These are phyloP conservation scores for Stramonita haemastoma DNA, from an alignment of 2,888 invertebrate species.

Conservation along the genomic window DNA sequence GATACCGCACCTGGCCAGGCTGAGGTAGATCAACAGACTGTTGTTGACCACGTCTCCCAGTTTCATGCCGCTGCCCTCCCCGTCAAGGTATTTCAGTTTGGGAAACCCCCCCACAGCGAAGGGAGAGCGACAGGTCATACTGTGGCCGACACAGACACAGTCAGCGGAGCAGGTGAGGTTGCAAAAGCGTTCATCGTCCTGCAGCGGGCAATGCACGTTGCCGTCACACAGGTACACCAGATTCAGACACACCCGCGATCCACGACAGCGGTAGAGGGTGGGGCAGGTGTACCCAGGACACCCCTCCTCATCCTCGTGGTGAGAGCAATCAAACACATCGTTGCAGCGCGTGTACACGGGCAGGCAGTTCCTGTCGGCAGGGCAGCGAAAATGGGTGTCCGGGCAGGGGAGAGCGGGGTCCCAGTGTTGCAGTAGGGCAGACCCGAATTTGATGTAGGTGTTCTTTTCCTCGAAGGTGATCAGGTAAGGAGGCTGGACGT, in stretches of 20 bases:
- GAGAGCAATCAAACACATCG: not conserved
- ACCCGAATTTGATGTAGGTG: not conserved
- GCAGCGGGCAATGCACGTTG: not conserved
- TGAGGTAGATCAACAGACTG: not conserved
- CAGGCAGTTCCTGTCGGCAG: not conserved
- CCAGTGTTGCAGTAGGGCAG: not conserved
- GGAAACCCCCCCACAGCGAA: not conserved
- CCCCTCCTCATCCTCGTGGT: not conserved
- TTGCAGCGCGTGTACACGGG: conserved; percentile 18
- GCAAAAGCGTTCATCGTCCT: conserved; percentile 22
- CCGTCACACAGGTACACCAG: not conserved
- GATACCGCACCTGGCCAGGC: not conserved
- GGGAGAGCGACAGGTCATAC: not conserved
- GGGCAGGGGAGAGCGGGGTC: not conserved
- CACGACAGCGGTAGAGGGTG: conserved; percentile 15
- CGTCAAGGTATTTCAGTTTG: not conserved
- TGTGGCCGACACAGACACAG: not conserved
- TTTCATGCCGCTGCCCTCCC: not conserved
- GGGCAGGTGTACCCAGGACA: not conserved
- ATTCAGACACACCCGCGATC: conserved; percentile 7
- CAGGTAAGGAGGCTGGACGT: not conserved
- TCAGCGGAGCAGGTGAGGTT: not conserved
- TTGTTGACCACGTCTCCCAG: conserved; percentile 5
- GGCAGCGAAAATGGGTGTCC: not conserved
- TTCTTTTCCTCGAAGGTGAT: not conserved